Conservation (phyloP, 1,140 invertebrate species). For the Idris sp. region DNA sequence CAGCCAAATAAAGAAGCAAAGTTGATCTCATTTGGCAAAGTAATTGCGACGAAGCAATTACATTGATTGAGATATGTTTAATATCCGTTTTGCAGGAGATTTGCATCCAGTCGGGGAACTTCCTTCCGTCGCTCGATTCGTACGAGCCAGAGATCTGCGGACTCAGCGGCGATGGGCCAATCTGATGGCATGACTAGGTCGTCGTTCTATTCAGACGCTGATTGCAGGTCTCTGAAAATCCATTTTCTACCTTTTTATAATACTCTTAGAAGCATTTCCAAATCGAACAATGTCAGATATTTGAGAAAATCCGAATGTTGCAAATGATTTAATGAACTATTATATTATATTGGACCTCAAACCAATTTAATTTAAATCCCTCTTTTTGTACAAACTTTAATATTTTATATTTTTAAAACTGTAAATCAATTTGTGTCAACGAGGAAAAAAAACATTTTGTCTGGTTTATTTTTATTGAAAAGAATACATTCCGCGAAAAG, state of each 20-base stretch:
- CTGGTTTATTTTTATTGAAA: no score
- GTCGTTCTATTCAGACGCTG: slow-evolving; percentile 81
- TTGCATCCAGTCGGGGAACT: slow-evolving; percentile 71
- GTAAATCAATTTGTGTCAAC: no score
- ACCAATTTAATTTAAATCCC: no score
- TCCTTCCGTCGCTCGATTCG: slow-evolving; percentile 83
- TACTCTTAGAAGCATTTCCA: no score
- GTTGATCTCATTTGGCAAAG: slow-evolving; percentile 52
- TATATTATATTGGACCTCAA: no score
- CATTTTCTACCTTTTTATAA: slow-evolving; percentile 38
- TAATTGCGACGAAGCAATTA: slow-evolving; percentile 57
- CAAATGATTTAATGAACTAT: no score
- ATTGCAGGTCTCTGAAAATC: slow-evolving; percentile 76
- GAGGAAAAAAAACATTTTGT: no score
- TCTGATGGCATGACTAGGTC: slow-evolving; percentile 79
- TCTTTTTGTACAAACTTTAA: no score
- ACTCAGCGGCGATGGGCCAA: slow-evolving; percentile 78
- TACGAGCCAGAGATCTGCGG: slow-evolving; percentile 84
- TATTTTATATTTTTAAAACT: no score
- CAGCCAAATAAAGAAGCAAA: slow-evolving; percentile 42
- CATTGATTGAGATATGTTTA: slow-evolving; percentile 61
- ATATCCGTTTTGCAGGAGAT: slow-evolving; percentile 69
- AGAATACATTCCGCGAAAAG: no score
- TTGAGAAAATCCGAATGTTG: no score
- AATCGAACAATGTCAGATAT: no score